Percentiles rank a stretch among this genome's conserved stretches.
Conservation (phyloP, 2,888 invertebrate species). For the Hydroisotoma schaefferi region DNA sequence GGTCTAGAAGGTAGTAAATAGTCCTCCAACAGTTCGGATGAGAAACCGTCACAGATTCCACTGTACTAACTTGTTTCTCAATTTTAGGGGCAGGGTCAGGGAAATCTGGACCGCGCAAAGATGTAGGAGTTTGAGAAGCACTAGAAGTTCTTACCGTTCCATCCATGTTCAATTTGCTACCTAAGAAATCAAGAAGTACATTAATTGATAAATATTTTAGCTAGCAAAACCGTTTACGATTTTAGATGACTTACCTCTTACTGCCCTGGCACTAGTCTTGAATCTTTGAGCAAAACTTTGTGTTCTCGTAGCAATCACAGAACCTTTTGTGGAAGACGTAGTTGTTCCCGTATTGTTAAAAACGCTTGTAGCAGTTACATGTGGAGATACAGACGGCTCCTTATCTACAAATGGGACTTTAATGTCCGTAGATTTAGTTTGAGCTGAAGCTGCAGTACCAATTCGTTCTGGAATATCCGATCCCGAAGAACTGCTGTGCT, state of each 20-base stretch:
- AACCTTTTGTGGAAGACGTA: conserved; percentile 26
- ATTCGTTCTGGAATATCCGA: conserved; percentile 37
- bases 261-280: conserved; percentile 71
- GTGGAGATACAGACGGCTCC: conserved; percentile 9
- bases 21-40: conserved; percentile 88
- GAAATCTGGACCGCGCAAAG: conserved; percentile 42
- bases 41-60: conserved; percentile 7
- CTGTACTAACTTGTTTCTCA: not conserved
- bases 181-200: conserved; percentile 3
- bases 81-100: conserved; percentile 17
- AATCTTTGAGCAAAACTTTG: conserved; percentile 86
- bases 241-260: conserved; percentile 58
- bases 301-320: conserved; percentile 57
- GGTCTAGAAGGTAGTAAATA: conserved; percentile 82
- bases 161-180: conserved; percentile 34
- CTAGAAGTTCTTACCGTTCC: conserved; percentile 39
- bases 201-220: not conserved
- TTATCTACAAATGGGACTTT: conserved; percentile 1
- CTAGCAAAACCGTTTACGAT: not conserved
- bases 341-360: conserved; percentile 22
- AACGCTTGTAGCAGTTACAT: conserved; percentile 17
- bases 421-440: not conserved
- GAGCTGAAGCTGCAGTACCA: not conserved
- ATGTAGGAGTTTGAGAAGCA: conserved; percentile 47
- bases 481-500: conserved; percentile 46